phyloP scores from a whole-genome alignment of 2,113 vertebrate species.

The Bubo blakistoni region DNA sequence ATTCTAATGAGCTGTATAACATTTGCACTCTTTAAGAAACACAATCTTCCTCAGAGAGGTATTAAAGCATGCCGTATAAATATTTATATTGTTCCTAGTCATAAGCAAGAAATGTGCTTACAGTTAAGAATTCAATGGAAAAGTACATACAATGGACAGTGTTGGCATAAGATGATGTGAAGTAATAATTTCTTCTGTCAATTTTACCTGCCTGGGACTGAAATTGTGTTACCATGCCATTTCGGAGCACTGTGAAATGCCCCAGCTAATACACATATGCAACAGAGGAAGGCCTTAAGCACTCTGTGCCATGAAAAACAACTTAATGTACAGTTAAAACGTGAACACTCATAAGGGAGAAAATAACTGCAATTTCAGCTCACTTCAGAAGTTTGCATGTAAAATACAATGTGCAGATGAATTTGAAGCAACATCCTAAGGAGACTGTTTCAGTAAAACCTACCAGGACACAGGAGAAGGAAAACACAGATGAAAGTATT shows the following conservation, averaged over 20 bases:
- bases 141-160: background rate
- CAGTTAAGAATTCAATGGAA: background rate
- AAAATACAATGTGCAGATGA: background rate
- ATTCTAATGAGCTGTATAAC: constrained; percentile 9
- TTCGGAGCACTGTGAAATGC: background rate
- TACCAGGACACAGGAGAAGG: background rate
- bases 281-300: background rate
- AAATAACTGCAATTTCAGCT: constrained; percentile 9
- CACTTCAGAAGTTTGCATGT: background rate
- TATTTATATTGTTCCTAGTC: constrained; percentile 9
- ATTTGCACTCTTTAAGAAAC: constrained; percentile 18
- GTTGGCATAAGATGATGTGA: background rate
- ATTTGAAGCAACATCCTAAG: background rate
- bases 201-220: background rate
- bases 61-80: constrained; percentile 28
- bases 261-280: background rate
- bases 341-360: background rate
- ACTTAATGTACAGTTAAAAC: background rate
- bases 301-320: background rate
- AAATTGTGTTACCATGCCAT: background rate
- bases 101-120: background rate
- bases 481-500: background rate
- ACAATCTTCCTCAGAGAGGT: background rate
- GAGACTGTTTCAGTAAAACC: background rate
- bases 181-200: background rate